These are phyloP conservation scores for Acromyrmex heyeri DNA, from an alignment of 1,140 invertebrate species.

Conservation along the genomic window DNA sequence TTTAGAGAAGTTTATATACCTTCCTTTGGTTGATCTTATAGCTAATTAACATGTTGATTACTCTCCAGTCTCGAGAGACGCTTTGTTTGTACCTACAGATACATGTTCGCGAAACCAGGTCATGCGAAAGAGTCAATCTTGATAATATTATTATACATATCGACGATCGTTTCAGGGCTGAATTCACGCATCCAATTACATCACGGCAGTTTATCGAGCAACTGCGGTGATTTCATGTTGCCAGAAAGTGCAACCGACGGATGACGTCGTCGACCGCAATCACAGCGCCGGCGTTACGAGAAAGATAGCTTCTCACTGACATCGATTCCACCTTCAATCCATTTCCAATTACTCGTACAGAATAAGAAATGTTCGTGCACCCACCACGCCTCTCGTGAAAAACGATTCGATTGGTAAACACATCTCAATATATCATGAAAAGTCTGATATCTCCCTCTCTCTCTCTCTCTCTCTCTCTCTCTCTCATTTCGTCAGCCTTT, in stretches of 20 bases:
- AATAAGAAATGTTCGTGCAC: not conserved
- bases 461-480: not conserved
- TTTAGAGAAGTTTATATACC: not conserved
- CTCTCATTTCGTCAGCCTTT: not conserved
- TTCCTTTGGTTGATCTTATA: not conserved
- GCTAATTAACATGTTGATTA: not conserved
- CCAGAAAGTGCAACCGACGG: not conserved
- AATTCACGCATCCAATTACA: not conserved
- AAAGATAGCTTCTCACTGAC: conserved; percentile 19
- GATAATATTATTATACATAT: conserved; percentile 42
- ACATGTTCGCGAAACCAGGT: not conserved
- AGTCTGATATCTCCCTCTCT: not conserved
- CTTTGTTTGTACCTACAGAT: not conserved
- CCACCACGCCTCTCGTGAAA: conserved; percentile 47
- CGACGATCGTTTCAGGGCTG: not conserved
- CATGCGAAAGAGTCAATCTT: conserved; percentile 4
- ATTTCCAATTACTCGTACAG: conserved; percentile 57
- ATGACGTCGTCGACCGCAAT: not conserved
- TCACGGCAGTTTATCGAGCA: not conserved
- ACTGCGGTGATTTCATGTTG: conserved; percentile 27
- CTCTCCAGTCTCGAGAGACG: not conserved
- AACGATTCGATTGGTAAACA: conserved; percentile 59
- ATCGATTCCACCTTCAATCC: conserved; percentile 11
- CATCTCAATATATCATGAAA: conserved; percentile 51
- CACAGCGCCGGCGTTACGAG: not conserved